Conservation (phyloP, 1,140 invertebrate species). For the Drosophila bifasciata region DNA sequence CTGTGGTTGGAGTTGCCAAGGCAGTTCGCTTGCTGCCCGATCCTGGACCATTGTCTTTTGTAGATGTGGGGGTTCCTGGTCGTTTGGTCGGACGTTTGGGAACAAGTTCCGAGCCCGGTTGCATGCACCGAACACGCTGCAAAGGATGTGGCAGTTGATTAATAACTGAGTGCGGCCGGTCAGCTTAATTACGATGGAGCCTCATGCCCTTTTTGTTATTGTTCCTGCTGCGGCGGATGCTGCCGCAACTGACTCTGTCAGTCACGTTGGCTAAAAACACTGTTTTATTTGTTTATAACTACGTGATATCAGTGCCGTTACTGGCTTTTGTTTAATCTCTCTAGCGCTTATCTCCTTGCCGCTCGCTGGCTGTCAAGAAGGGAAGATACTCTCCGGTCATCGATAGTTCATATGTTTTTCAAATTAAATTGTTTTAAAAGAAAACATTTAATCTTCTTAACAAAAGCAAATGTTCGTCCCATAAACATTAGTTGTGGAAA, state of each 20-base stretch:
- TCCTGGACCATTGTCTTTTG: slow-evolving; percentile 33
- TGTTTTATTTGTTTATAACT: slow-evolving; percentile 80
- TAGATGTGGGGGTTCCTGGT: slow-evolving; percentile 48
- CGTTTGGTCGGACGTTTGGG: slow-evolving; percentile 53
- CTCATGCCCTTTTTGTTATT: slow-evolving; percentile 44
- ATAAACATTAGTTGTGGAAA: neutral
- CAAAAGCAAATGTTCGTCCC: neutral
- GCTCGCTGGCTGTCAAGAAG: neutral
- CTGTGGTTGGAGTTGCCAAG: slow-evolving; percentile 34
- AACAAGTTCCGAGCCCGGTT: slow-evolving; percentile 66
- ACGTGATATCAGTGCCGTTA: slow-evolving; percentile 69
- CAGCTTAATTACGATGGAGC: slow-evolving; percentile 22
- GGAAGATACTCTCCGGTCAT: neutral
- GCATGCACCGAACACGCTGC: slow-evolving; percentile 71
- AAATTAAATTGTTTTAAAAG: neutral
- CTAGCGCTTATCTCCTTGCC: slow-evolving; percentile 47
- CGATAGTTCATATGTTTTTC: slow-evolving; percentile 2
- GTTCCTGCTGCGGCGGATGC: slow-evolving; percentile 36
- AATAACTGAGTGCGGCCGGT: slow-evolving; percentile 4
- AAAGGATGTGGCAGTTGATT: slow-evolving; percentile 12
- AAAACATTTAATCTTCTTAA: too few relatives aligned
- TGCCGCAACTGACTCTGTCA: slow-evolving; percentile 59
- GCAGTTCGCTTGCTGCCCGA: slow-evolving; percentile 7
- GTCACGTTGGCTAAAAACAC: slow-evolving; percentile 72
- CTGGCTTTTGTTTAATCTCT: slow-evolving; percentile 53